Percentiles rank a stretch among this genome's conserved stretches.
Evolutionary conservation across 2,888 invertebrate species (phyloP).

Genomic region (Sphaerophoria rueppellii): DNA sequence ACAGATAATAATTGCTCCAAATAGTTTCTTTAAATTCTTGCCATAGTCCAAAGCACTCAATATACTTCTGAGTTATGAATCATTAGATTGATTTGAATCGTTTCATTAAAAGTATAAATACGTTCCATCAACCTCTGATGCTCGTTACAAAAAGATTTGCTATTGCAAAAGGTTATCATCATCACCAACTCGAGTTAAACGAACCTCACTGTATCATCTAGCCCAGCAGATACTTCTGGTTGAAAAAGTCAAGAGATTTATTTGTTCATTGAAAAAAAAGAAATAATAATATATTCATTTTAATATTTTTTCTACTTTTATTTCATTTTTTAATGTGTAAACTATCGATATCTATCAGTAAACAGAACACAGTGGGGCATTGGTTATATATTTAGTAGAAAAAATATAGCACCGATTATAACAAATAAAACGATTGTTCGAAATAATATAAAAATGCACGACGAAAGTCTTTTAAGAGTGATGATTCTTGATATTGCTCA

Average conservation of each 20-base stretch:
- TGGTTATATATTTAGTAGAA: not conserved
- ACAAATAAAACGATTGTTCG: too few relatives aligned
- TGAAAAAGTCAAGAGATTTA: slow-evolving; percentile 31
- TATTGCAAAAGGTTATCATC: slow-evolving; percentile 37
- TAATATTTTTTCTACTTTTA: slow-evolving; percentile 52
- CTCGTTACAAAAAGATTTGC: slow-evolving; percentile 2
- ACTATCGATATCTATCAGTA: not conserved
- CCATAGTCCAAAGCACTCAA: not conserved
- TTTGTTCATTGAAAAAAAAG: slow-evolving; percentile 42
- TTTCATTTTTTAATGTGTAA: slow-evolving; percentile 50
- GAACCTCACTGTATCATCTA: slow-evolving; percentile 1
- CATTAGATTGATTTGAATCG: not conserved
- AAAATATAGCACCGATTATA: too few relatives aligned
- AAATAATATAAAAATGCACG: not conserved
- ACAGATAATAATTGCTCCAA: too few relatives aligned
- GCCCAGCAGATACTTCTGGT: slow-evolving; percentile 12
- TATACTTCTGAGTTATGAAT: not conserved
- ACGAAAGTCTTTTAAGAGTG: not conserved
- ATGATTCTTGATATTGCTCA: too few relatives aligned
- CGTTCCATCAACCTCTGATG: not conserved
- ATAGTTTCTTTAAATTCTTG: not conserved
- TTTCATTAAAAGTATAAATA: slow-evolving; percentile 2
- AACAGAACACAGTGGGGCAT: not conserved
- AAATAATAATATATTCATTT: not conserved
- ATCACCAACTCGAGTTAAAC: slow-evolving; percentile 10